phyloP scores from a whole-genome alignment of 2,888 invertebrate genomes.

The Andrena hattorfiana region DNA sequence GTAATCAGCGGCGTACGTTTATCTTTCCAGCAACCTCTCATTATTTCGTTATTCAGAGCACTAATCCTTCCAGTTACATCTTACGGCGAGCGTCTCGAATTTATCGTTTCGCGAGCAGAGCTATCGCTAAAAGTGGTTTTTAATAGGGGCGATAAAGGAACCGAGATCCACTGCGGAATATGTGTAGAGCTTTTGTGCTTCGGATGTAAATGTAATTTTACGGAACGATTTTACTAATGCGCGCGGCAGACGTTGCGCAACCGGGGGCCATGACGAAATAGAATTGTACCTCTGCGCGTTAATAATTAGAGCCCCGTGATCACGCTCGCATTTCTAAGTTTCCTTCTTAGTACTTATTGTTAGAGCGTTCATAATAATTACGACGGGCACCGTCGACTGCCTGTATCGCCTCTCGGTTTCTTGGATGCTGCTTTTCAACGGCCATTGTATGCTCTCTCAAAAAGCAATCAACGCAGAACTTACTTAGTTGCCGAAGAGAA shows the following conservation, averaged over 20 bases:
- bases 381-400: neutral
- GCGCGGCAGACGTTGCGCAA: conserved; percentile 24
- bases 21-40: neutral
- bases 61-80: too few relatives aligned
- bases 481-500: neutral
- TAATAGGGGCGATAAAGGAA: conserved; percentile 5
- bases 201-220: conserved; percentile 25
- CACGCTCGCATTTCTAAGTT: conserved; percentile 39
- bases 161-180: conserved; percentile 19
- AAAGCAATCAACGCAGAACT: conserved; percentile 19
- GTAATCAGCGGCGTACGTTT: neutral
- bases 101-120: neutral
- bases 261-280: conserved; percentile 19
- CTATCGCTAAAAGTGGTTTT: conserved; percentile 9
- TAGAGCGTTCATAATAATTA: conserved; percentile 48
- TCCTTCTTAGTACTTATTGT: conserved; percentile 48
- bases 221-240: conserved; percentile 32
- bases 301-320: conserved; percentile 48
- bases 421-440: neutral
- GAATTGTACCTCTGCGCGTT: conserved; percentile 41
- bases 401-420: neutral
- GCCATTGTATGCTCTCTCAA: neutral
- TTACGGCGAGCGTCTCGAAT: neutral
- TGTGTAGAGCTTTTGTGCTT: neutral
- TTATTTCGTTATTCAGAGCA: neutral